Evolutionary conservation across 2,113 vertebrate species (phyloP).

Genomic region (Corythornis madagascariensis): DNA sequence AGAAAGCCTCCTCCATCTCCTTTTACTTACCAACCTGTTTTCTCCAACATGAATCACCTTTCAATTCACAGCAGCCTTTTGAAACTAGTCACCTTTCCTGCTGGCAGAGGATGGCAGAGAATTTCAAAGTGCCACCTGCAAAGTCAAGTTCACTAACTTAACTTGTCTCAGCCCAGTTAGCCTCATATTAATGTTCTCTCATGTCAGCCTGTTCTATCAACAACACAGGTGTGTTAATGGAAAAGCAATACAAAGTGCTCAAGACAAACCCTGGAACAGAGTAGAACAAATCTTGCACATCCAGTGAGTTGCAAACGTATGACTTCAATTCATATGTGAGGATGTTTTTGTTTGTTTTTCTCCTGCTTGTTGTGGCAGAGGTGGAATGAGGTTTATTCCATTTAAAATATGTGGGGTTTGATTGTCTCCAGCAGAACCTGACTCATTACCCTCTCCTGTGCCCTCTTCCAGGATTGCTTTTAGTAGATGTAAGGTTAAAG

Average conservation of each 20-base stretch:
- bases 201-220: background rate
- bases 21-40: background rate
- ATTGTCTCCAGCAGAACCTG: background rate
- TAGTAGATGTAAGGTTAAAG: background rate
- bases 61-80: background rate
- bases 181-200: background rate
- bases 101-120: background rate
- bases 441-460: background rate
- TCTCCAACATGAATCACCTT: background rate
- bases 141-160: background rate
- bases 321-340: background rate
- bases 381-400: background rate
- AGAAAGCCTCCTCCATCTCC: conserved; percentile 35
- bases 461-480: background rate
- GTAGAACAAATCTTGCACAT: background rate
- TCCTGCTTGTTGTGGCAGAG: rapidly evolving
- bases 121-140: background rate
- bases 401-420: background rate
- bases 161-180: background rate
- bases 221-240: background rate
- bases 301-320: background rate
- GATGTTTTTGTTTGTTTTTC: background rate
- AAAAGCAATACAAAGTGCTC: background rate
- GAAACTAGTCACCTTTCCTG: background rate
- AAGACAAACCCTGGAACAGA: background rate